Percentiles rank a stretch among this genome's conserved stretches.
phyloP scores from a whole-genome alignment of 2,113 vertebrate genomes.

The Chrysochloris asiatica region DNA sequence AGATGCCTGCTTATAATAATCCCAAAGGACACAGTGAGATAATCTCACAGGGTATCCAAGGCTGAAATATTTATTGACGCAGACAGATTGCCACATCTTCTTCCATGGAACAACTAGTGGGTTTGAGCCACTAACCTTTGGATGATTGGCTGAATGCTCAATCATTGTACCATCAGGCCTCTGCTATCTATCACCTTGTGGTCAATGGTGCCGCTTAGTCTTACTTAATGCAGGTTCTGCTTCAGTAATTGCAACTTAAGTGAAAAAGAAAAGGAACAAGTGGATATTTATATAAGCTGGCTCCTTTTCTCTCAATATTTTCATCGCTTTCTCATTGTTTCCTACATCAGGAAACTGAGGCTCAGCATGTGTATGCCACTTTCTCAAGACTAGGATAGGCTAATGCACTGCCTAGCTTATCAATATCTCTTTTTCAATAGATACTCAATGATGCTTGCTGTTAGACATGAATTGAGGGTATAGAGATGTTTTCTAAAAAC shows the following conservation, averaged over 20 bases:
- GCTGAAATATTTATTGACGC: neutral
- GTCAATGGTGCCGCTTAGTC: neutral
- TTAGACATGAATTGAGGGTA: neutral
- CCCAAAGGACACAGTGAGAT: neutral
- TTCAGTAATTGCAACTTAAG: conserved; percentile 42
- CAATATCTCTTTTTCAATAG: neutral
- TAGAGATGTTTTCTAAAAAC: neutral
- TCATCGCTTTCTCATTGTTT: neutral
- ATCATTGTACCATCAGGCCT: neutral
- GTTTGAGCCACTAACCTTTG: neutral
- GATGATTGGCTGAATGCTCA: neutral
- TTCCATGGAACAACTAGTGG: neutral
- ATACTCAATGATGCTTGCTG: neutral
- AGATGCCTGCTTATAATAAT: neutral
- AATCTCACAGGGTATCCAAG: neutral
- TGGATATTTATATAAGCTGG: neutral
- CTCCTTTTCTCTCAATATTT: neutral
- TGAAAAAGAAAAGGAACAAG: neutral
- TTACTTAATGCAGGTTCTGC: neutral
- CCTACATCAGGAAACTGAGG: neutral
- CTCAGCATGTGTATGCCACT: neutral
- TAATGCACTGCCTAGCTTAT: too few species aligned
- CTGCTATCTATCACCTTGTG: neutral
- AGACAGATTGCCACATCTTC: neutral
- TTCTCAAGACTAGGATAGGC: neutral